Evolutionary conservation across 2,113 vertebrate species (phyloP).

Genomic region (Rallus limicola): DNA sequence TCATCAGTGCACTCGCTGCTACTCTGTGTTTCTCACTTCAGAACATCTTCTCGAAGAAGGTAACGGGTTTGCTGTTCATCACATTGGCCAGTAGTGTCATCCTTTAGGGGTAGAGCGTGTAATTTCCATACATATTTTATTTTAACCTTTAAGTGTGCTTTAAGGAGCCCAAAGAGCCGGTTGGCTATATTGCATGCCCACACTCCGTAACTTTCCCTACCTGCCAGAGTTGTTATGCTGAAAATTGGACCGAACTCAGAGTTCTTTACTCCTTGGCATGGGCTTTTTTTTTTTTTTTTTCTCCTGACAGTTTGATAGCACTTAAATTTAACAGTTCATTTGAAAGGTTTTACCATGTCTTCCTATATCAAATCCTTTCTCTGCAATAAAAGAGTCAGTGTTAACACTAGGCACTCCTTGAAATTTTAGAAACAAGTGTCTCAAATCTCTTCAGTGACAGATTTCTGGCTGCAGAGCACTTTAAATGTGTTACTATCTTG

Average conservation of each 20-base stretch:
- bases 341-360: neutral
- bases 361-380: neutral
- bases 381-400: neutral
- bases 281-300: neutral
- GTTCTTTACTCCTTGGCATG: neutral
- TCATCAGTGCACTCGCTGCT: conserved; percentile 94
- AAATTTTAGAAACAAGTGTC: neutral
- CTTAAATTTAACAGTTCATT: neutral
- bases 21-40: conserved; percentile 80
- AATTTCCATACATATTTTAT: rapidly evolving
- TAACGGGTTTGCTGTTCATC: neutral
- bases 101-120: neutral
- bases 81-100: rapidly evolving
- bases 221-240: neutral
- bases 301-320: neutral
- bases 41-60: too few species aligned
- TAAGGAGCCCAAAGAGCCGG: neutral
- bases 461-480: neutral
- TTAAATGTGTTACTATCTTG: neutral
- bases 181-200: neutral
- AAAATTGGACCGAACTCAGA: neutral
- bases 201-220: neutral
- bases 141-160: neutral
- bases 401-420: neutral
- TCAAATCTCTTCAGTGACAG: neutral